Evolutionary conservation across 2,113 vertebrate genomes (phyloP), one percentile per base, ranked within the genome.

Genomic region (Cavia aperea): DNA sequence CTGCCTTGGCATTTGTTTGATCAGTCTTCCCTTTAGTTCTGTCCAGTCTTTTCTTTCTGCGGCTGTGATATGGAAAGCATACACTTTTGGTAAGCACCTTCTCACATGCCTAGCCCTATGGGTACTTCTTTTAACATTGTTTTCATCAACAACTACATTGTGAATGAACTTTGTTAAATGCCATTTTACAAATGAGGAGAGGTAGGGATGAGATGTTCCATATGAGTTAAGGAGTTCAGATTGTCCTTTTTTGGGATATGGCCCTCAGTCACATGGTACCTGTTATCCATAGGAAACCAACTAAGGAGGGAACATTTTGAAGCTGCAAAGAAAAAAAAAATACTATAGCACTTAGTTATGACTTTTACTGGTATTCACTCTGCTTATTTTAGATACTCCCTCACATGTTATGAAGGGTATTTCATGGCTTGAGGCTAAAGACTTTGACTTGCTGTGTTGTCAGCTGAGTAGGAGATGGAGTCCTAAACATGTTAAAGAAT

Each of bases 241-340:
- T 36, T 16, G 0, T 16, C 11, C 0, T 36, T 12, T 5, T 46
- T 88, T 4, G 9, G n/a, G 7, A 2, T 24, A 0, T 7, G 0
- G 2, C 4, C 18, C 65, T 0, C 24, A 79, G 23, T 33, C 11
- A 4, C 14, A 0, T 2, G 33, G 14, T 7, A 39, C 26, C 24
- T 2, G 29, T 14, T 2, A 21, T 26, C 16, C 31, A 39, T 0
- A 65, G 56, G 58, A 16, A 36, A 21, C 16, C 3, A 29, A 54
- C 16, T 15, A 2, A 15, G 8, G 7, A 11, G 68, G 70, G 65
- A 33, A 7, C 31, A 21, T 46, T 66, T 60, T 72, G 81, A 4
- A 63, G 18, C 23, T 12, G 66, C 4, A 49, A 83, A 31, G n/a
- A 5, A 29, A 87, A 81, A 87, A 81, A 54, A 72, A 60, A 77